Percentiles rank a stretch among this genome's conserved stretches.
phyloP scores from a whole-genome alignment of 2,888 invertebrate species.

The Osedax frankpressi region DNA sequence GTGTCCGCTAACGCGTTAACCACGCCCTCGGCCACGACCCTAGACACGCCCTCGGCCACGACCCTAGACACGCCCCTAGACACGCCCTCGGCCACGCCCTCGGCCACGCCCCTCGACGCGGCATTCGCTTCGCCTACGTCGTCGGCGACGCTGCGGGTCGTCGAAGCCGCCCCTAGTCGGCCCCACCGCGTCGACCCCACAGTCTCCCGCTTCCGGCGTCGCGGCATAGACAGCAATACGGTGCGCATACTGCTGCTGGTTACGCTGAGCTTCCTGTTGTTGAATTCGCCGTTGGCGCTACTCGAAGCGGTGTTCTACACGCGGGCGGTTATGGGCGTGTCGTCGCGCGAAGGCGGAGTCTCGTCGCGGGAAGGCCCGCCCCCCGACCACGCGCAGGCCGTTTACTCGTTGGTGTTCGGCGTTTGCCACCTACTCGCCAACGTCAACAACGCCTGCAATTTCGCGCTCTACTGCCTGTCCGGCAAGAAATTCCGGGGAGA shows the following conservation, averaged over 20 bases:
- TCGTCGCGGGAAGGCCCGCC: too few relatives aligned
- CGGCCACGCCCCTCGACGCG: background rate
- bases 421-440: background rate
- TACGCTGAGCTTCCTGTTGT: background rate
- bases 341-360: too few relatives aligned
- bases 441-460: background rate
- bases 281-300: background rate
- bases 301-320: background rate
- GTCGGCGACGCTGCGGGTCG: background rate
- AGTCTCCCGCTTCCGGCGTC: background rate
- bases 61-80: too few relatives aligned
- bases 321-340: too few relatives aligned
- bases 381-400: background rate
- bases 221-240: background rate
- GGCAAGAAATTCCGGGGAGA: background rate
- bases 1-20: too few relatives aligned
- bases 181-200: too few relatives aligned
- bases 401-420: background rate
- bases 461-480: background rate
- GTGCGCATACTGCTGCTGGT: background rate
- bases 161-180: too few relatives aligned
- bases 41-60: too few relatives aligned
- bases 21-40: too few relatives aligned
- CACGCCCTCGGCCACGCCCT: background rate
- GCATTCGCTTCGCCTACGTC: background rate